Conservation (phyloP, 2,888 invertebrate species). For the Scaptomyza polygonia region DNA sequence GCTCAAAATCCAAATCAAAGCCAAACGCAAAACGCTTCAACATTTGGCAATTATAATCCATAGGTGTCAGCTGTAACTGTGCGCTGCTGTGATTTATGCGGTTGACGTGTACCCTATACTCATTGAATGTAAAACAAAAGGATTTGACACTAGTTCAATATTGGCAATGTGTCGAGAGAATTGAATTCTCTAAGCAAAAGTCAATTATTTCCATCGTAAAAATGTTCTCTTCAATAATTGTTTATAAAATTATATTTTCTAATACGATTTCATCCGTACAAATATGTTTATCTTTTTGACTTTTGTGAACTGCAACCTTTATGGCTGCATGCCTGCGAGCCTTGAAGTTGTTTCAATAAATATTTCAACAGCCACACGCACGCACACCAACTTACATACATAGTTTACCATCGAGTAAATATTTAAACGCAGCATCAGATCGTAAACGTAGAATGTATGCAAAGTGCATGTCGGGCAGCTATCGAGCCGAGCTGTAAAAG, state of each 20-base stretch:
- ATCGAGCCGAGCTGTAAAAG: slow-evolving; percentile 71
- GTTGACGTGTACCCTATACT: slow-evolving; percentile 2
- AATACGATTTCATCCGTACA: neutral
- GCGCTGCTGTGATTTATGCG: slow-evolving; percentile 1
- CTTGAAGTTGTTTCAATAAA: slow-evolving; percentile 61
- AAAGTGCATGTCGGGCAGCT: slow-evolving; percentile 79
- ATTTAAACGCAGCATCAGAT: slow-evolving; percentile 76
- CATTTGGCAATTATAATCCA: neutral
- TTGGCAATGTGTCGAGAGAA: neutral
- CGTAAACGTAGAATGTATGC: slow-evolving; percentile 77
- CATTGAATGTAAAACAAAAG: neutral
- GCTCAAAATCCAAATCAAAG: slow-evolving; percentile 26
- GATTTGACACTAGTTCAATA: neutral
- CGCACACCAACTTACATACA: slow-evolving; percentile 31
- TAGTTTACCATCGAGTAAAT: slow-evolving; percentile 79
- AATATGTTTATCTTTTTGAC: neutral
- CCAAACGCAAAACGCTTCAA: slow-evolving; percentile 14
- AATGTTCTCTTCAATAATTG: neutral
- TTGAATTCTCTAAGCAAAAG: no score
- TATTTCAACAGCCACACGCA: slow-evolving; percentile 51
- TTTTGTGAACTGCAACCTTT: slow-evolving; percentile 23
- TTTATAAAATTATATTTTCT: neutral
- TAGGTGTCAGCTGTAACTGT: slow-evolving; percentile 7
- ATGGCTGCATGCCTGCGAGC: slow-evolving; percentile 19
- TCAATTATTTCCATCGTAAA: no score